Evolutionary conservation across 2,797 vertebrate genomes (phyloP).

Genomic region (Lutjanus campechanus): DNA sequence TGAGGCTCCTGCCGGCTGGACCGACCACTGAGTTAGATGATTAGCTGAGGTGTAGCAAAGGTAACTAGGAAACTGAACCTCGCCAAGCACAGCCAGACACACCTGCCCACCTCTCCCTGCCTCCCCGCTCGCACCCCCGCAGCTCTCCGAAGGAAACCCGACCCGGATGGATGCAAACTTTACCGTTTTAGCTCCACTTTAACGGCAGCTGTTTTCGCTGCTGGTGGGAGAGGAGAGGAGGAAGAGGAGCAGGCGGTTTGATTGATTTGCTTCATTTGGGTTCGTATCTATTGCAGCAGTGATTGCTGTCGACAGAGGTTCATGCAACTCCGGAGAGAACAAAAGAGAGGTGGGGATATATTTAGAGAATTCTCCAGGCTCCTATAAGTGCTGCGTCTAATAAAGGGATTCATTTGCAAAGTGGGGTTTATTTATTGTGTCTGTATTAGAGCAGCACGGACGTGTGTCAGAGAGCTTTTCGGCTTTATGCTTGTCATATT

Average conservation of each 20-base stretch:
- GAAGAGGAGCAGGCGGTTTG: conserved; percentile 52
- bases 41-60: conserved; percentile 76
- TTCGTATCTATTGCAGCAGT: conserved; percentile 72
- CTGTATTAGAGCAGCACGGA: conserved; percentile 57
- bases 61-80: conserved; percentile 69
- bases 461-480: conserved; percentile 15
- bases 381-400: conserved; percentile 51
- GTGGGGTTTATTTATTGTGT: conserved; percentile 62
- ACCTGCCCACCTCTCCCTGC: conserved; percentile 70
- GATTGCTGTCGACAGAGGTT: conserved; percentile 70
- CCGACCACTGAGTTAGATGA: conserved; percentile 80
- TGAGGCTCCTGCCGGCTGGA: conserved; percentile 66
- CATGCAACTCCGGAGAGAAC: conserved; percentile 44
- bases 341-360: conserved; percentile 45
- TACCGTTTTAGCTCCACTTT: conserved; percentile 58
- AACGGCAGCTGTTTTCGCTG: conserved; percentile 54
- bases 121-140: conserved; percentile 29
- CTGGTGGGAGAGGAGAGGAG: conserved; percentile 36
- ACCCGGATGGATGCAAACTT: conserved; percentile 57
- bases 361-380: conserved; percentile 51
- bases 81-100: conserved; percentile 67
- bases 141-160: conserved; percentile 62
- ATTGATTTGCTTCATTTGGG: conserved; percentile 84
- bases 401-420: conserved; percentile 72
- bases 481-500: conserved; percentile 13